Evolutionary conservation across 2,113 vertebrate species (phyloP).

Genomic region (Atherinomorus stipes): DNA sequence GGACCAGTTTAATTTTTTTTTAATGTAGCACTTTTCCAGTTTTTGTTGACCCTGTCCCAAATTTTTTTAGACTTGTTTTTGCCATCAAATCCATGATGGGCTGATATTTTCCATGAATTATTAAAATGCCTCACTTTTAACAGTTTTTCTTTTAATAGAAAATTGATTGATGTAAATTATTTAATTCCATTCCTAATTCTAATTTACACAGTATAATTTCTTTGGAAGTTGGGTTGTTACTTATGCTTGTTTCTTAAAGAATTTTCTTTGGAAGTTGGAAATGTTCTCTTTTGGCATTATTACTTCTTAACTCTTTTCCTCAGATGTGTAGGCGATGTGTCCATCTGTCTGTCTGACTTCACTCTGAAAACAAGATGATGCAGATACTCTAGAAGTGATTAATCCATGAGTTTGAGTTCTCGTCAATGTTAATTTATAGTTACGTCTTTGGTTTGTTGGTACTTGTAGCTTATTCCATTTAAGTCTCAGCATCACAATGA

Average conservation of each 20-base stretch:
- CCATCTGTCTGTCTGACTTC: conserved; percentile 73
- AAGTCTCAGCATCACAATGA: neutral
- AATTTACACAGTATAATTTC: too few species aligned
- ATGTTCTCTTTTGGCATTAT: neutral
- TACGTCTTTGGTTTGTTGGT: neutral
- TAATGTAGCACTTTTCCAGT: too few species aligned
- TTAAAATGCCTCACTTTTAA: too few species aligned
- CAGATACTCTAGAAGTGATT: neutral
- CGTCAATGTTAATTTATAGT: neutral
- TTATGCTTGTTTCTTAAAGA: neutral
- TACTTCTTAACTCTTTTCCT: conserved; percentile 49
- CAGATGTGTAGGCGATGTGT: conserved; percentile 66
- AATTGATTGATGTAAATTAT: too few species aligned
- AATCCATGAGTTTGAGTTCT: neutral
- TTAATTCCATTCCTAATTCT: too few species aligned
- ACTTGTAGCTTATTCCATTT: neutral
- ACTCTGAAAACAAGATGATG: conserved; percentile 26
- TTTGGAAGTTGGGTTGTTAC: too few species aligned
- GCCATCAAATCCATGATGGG: too few species aligned
- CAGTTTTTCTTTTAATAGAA: too few species aligned
- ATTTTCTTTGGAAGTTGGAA: neutral
- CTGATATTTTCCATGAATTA: too few species aligned
- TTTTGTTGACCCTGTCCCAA: too few species aligned
- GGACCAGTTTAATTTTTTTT: too few species aligned
- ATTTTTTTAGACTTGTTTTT: too few species aligned